Base-by-base conservation (phyloP, 2,113 vertebrate species). In the Sceloporus undulatus region DNA sequence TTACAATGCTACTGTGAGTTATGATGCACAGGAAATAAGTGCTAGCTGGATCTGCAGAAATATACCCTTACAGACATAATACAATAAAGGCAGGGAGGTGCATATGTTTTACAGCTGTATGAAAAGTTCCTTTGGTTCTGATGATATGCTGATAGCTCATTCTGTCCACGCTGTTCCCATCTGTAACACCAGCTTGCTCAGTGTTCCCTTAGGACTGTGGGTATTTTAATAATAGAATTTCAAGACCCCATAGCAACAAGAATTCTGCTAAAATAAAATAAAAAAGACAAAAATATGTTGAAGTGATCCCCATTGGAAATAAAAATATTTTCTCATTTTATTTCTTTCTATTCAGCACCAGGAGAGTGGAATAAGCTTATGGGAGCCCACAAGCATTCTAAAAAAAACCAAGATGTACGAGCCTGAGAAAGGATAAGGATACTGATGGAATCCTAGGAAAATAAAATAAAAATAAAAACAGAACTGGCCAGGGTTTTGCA, bases 171-270 rank as follows among this genome's bases (percentile, higher is more conserved):
- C 68, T 88, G 77, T 42, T 95, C 85, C 92, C 95, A 95, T 96
- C 94, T 96, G 94, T 54, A 91, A 90, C 90, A 91, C 87, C 96
- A 97, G 95, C 91, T 96, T 97, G 93, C 91, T 92, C 94, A 91
- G 88, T 88, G 3, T 95, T 94, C 95, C 93, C 93, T 91, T 87
- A 94, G 95, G 95, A 95, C 91, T 94, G 90, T 90, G 87, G 90
- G 82, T 94, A 85, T 92, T 96, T 96, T 93, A 95, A 95, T 96
- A 96, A 96, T 89, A 95, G 87, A 65, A 77, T 79, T 95, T 79
- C 89, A 89, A 93, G 84, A 92, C 86, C 90, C 74, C 82, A 85
- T 14, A 94, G 91, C 91, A 96, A 93, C 89, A 88, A 91, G 86
- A 93, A 89, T 84, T 88, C 93, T 92, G 85, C 92, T 81, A 65